Base-by-base conservation (phyloP, 2,113 vertebrate genomes). In the Psephotus haematonotus region DNA sequence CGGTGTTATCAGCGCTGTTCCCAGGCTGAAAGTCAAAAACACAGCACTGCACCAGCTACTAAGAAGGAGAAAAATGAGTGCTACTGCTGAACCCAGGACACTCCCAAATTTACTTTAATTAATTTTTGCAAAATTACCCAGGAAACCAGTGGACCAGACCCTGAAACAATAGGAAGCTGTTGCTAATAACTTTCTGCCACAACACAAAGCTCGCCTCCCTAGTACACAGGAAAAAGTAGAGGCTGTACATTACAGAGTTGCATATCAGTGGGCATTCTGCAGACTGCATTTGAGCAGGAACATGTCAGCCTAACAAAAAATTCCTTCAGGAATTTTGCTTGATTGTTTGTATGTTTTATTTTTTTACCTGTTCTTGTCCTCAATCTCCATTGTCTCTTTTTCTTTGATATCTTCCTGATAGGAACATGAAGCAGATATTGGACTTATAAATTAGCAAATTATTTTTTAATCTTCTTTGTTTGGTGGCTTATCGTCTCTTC, bases 311-410 rank as follows among this genome's bases (percentile, higher is more conserved):
- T 82, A 85, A 64, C 23, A 46, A 10, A 78, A 41, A 70, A 16
- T 46, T 37, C 20, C 90, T 80, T 85, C 60, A 93, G 39, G 13
- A 65, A 5, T 35, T 79, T 35, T 24, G 57, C 24, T 62, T 18
- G 43, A 11, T 59, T 59, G 16, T 11, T 52, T 31, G 14, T 7
- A 19, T 59, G 46, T 31, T 62, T 37, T 31, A 29, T 41, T 75
- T 92, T 90, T 88, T 98, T 98, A 98, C 98, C 98, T 98, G 95
- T 92, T 90, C 33, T 93, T 95, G 95, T 97, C 94, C 84, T 96
- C 46, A 70, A 70, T 91, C 94, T 97, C 96, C 98, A 98, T 98
- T 35, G 44, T 97, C 80, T 78, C 63, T 94, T 94, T 91, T 84
- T 31, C 68, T 53, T 82, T 74, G 86, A 83, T 88, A 68, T 75